Evolutionary conservation across 1,140 invertebrate species (phyloP).

Genomic region (Tetramorium parvispinum): DNA sequence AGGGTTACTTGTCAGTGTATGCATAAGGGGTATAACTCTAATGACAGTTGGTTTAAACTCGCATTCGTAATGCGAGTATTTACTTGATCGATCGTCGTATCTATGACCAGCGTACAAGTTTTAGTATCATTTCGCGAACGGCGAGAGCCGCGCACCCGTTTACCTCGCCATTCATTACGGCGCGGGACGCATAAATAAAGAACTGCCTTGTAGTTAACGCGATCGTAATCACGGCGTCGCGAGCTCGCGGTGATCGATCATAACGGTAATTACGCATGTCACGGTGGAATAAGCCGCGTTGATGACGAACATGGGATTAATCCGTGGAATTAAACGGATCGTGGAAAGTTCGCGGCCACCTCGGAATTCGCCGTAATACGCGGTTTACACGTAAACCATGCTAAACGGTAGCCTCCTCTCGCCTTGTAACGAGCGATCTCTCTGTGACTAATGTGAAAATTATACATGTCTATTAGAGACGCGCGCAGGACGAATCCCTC

Average conservation of each 20-base stretch:
- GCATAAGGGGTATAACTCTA: neutral
- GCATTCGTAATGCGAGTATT: neutral
- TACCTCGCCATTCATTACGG: neutral
- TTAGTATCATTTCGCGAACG: conserved; percentile 21
- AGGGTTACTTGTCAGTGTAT: too few species aligned
- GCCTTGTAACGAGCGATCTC: neutral
- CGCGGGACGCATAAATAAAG: neutral
- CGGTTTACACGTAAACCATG: neutral
- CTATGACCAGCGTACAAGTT: neutral
- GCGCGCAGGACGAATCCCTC: neutral
- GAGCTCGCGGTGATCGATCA: neutral
- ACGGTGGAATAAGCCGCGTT: neutral
- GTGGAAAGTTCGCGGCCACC: neutral
- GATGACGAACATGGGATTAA: neutral
- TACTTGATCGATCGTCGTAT: conserved; percentile 18
- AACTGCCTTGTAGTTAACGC: neutral
- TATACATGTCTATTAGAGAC: neutral
- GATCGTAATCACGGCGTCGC: neutral
- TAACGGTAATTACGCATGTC: neutral
- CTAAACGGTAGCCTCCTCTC: neutral
- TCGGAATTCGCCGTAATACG: neutral
- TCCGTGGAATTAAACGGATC: neutral
- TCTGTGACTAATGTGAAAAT: conserved; percentile 6
- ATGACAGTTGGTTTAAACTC: neutral
- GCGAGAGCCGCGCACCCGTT: neutral